These are phyloP conservation scores for Phataginus tricuspis DNA, from an alignment of 2,797 vertebrate species.

Conservation along the genomic window DNA sequence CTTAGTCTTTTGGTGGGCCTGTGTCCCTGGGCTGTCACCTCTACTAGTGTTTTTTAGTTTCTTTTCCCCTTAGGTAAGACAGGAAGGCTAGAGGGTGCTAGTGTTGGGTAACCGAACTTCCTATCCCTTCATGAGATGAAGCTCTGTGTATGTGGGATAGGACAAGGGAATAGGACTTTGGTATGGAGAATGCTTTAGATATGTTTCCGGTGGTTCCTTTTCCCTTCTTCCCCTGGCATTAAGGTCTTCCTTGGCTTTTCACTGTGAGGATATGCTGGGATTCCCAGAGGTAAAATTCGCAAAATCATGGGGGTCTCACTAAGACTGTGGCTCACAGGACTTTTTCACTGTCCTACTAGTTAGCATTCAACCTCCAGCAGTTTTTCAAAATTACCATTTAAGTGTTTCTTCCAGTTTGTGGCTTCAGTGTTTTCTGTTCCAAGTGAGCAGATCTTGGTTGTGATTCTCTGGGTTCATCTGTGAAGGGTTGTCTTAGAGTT, in stretches of 20 bases:
- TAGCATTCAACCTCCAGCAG: neutral
- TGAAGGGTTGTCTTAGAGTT: neutral
- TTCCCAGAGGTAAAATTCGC: constrained; percentile 25
- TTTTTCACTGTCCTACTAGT: neutral
- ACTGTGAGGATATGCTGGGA: neutral
- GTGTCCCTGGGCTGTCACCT: neutral
- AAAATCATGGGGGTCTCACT: neutral
- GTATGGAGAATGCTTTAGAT: neutral
- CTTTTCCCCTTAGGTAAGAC: neutral
- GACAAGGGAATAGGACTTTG: neutral
- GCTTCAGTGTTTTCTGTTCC: neutral
- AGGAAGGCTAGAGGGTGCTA: neutral
- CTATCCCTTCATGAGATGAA: neutral
- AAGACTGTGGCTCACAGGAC: neutral
- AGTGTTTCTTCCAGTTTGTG: neutral
- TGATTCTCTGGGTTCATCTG: neutral
- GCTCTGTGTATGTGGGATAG: neutral
- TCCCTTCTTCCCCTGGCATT: neutral
- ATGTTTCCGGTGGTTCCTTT: neutral
- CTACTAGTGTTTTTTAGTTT: neutral
- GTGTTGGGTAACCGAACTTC: neutral
- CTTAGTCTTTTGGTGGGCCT: neutral
- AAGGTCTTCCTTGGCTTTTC: neutral
- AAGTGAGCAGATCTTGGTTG: neutral
- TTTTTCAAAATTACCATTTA: neutral